Evolutionary conservation across 2,888 invertebrate genomes (phyloP), one percentile per base, ranked within the genome.

Genomic region (Hofmannophila pseudospretella): DNA sequence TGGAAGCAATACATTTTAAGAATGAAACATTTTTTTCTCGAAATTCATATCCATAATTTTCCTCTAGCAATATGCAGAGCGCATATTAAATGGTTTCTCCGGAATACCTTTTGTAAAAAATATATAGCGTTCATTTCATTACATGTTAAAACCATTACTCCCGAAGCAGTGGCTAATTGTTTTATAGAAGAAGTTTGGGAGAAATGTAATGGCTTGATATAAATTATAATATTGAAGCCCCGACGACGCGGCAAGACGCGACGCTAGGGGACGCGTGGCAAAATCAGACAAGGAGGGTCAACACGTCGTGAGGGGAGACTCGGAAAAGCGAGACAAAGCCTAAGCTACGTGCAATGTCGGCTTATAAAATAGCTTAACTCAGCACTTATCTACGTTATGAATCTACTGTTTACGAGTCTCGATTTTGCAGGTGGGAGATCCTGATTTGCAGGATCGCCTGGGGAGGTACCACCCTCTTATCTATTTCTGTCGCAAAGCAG

Each of bases 251-350:
- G 7, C 32, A 11, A n/a, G n/a, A 5, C 13, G 33, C n/a, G 23
- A 22, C 32, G 54, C 44, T 37, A 51, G 57, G 58, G 58, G 58
- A 54, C 32, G 61, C 48, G 45, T 51, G 51, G 60, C 59, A 61
- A n/a, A 68, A 66, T 67, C 67, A 67, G 70, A 60, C 57, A 52
- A 58, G 64, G 59, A 64, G 67, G 75, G 72, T 75, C 72, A 72
- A 67, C 58, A 49, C 41, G 49, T 50, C 44, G 40, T 44, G 39
- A 42, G 41, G 42, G 49, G 45, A 45, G 23, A n/a, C n/a, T 23
- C n/a, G 48, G 51, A 54, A 57, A 16, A 16, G 16, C 16, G 16
- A 16, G 16, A 16, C 16, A 16, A n/a, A n/a, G 16, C 5, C 3
- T 16, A 16, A 16, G 16, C 16, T 5, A 4, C 16, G 16, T 5